Base-by-base conservation (phyloP, 2,113 vertebrate species). In the Paramisgurnus dabryanus region DNA sequence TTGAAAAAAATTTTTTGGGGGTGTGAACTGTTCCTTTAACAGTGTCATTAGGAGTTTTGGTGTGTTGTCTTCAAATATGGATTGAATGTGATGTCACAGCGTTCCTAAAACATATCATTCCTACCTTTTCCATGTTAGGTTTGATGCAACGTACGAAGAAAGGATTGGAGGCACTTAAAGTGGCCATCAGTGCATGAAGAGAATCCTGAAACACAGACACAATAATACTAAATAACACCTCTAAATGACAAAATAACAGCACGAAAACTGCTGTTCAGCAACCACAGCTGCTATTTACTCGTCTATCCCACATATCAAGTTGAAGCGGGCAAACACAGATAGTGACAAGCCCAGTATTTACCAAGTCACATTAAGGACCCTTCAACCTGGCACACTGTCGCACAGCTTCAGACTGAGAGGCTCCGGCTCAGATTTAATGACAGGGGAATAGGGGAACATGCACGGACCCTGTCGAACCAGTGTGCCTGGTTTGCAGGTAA, bases 121-220 rank as follows among this genome's bases (percentile, higher is more conserved):
- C 87, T 81, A 96, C 96, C 95, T 97, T 97, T 80, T 95, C 91
- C 87, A 94, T 94, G 86, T 97, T 97, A 85, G 96, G 95, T 90
- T 97, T 97, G 88, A 97, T 96, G 91, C 96, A 97, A 85, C 96
- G 96, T 57, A 97, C 95, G 88, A 97, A 97, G 87, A 97, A 96
- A 0, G 96, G 96, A 83, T 97, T 97, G 83, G 94, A 97, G 75
- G 93, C 91, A 87, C 94, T 96, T 75, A 97, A 93, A 0, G 94
- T 96, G 57, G 93, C 95, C 96, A 97, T 97, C 81, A 97, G 88
- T 39, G 96, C 95, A 84, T 97, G 96, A 40, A 97, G 93, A 67
- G 96, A 97, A 85, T 97, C 96, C 97, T 80, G 82, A 90, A 60
- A 86, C 72, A 82, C 49, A 60, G 55, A 60, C 45, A 80, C 61